Evolutionary conservation across 2,888 invertebrate species (phyloP).

Genomic region (Heliconius cydno): DNA sequence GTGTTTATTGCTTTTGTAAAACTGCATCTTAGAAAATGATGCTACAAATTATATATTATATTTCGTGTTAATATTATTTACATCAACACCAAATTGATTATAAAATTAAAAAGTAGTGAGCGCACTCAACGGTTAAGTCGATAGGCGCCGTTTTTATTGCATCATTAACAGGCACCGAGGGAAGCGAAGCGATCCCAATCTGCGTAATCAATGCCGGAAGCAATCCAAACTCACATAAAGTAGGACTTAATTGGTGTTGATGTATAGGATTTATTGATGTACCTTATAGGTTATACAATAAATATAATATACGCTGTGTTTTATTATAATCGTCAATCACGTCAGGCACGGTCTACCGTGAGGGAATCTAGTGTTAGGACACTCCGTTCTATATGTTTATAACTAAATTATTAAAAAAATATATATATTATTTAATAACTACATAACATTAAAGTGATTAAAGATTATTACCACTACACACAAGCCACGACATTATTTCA

Average conservation of each 20-base stretch:
- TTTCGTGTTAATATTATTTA: slow-evolving; percentile 53
- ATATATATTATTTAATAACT: neutral
- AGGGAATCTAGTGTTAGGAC: too few species aligned
- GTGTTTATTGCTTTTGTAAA: too few species aligned
- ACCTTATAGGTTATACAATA: neutral
- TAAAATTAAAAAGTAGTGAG: slow-evolving; percentile 75
- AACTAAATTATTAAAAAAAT: too few species aligned
- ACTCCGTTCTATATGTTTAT: too few species aligned
- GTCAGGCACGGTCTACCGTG: too few species aligned
- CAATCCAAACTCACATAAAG: slow-evolving; percentile 60
- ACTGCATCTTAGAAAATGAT: too few species aligned
- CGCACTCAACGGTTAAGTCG: slow-evolving; percentile 78
- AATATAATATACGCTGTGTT: neutral
- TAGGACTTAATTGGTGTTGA: slow-evolving; percentile 65
- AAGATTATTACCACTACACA: neutral
- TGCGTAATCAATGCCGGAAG: slow-evolving; percentile 75
- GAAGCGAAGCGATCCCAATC: slow-evolving; percentile 78
- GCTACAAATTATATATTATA: slow-evolving; percentile 71
- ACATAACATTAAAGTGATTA: neutral
- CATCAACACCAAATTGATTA: slow-evolving; percentile 77
- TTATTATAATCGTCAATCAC: neutral
- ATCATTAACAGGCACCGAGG: slow-evolving; percentile 77
- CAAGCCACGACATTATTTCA: slow-evolving; percentile 32
- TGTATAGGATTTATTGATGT: slow-evolving; percentile 49
- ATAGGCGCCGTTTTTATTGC: slow-evolving; percentile 81